Conservation (phyloP, 2,113 vertebrate species). For the Oryzias celebensis region DNA sequence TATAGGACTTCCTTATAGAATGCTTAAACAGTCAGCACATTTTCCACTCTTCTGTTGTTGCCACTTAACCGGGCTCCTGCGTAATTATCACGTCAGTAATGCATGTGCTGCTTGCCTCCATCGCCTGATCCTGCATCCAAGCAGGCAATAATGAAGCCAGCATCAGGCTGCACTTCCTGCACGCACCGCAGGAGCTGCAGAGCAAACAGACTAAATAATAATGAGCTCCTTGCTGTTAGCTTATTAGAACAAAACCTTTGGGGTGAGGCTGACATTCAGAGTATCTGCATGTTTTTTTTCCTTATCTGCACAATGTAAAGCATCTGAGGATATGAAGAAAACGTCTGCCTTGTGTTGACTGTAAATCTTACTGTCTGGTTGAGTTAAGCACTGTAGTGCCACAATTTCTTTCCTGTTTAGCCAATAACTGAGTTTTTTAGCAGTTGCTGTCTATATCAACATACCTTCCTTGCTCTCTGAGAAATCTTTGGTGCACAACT, state of each 20-base stretch:
- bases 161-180: conserved; percentile 52
- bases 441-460: conserved; percentile 28
- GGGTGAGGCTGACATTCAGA: background rate
- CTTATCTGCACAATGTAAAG: conserved; percentile 49
- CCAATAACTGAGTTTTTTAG: conserved; percentile 51
- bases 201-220: conserved; percentile 34
- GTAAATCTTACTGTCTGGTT: conserved; percentile 50
- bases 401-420: conserved; percentile 47
- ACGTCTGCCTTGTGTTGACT: conserved; percentile 49
- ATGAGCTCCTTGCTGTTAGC: conserved; percentile 26
- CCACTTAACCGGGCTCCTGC: conserved; percentile 30
- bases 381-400: conserved; percentile 28
- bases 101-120: conserved; percentile 48
- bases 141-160: conserved; percentile 39
- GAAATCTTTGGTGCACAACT: conserved; percentile 91
- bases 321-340: conserved; percentile 32
- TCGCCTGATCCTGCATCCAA: conserved; percentile 45
- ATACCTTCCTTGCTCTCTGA: conserved; percentile 96
- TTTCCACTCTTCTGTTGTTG: conserved; percentile 5
- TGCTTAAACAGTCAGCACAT: background rate
- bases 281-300: conserved; percentile 26
- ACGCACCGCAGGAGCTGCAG: conserved; percentile 24
- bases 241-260: conserved; percentile 41
- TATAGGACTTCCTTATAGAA: background rate
- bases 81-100: conserved; percentile 40